These are phyloP conservation scores for Sweltsa coloradensis DNA, from an alignment of 1,140 invertebrate species.

Conservation along the genomic window DNA sequence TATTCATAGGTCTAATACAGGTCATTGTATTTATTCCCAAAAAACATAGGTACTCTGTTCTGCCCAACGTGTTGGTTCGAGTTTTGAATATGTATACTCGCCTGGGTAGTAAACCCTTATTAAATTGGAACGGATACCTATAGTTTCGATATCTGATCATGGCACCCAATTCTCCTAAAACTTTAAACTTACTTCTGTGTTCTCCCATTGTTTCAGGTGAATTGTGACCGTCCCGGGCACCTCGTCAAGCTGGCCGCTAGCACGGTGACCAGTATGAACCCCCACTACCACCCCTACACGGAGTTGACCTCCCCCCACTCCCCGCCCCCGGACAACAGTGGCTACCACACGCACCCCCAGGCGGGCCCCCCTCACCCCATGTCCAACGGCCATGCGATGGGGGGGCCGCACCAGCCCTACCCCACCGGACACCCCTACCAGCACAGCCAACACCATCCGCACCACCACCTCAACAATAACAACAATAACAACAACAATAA, in stretches of 20 bases:
- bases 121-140: too few relatives aligned
- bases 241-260: slow-evolving; percentile 12
- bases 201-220: too few relatives aligned
- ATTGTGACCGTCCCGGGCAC: too few relatives aligned
- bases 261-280: slow-evolving; percentile 33
- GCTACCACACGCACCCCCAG: slow-evolving; percentile 24
- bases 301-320: slow-evolving; percentile 33
- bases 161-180: too few relatives aligned
- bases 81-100: too few relatives aligned
- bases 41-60: too few relatives aligned
- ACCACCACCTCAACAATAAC: slow-evolving; percentile 7
- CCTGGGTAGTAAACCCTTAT: too few relatives aligned
- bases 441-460: slow-evolving; percentile 23
- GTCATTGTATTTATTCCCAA: too few relatives aligned
- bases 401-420: slow-evolving; percentile 25
- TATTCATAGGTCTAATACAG: too few relatives aligned
- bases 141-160: too few relatives aligned
- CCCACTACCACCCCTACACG: slow-evolving; percentile 31
- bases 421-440: slow-evolving; percentile 21
- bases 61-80: too few relatives aligned
- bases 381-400: slow-evolving; percentile 27
- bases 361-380: slow-evolving; percentile 29
- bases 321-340: slow-evolving; percentile 33
- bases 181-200: too few relatives aligned
- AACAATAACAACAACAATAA: slow-evolving; percentile 15